A percentile compares a stretch with the other conserved stretches of the same genome.
Evolutionary conservation across 2,888 invertebrate species (phyloP).

Genomic region (Boloria selene): DNA sequence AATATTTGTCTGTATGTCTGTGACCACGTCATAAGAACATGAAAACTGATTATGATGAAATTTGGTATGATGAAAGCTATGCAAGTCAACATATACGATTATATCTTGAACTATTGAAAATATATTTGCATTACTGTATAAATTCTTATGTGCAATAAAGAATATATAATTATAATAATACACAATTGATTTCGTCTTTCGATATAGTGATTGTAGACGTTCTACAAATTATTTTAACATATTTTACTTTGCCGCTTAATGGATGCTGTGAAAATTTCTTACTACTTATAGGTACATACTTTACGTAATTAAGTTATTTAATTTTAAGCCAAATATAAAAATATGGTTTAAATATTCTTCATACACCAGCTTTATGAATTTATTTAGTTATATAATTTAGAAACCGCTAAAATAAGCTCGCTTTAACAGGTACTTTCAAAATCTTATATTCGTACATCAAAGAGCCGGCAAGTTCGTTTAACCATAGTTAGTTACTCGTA

Average conservation of each 20-base stretch:
- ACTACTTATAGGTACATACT: not conserved
- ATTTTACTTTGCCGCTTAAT: constrained; percentile 6
- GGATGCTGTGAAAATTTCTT: not conserved
- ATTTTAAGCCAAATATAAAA: not conserved
- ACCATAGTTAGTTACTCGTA: constrained; percentile 20
- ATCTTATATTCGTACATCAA: constrained; percentile 30
- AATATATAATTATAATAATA: no score
- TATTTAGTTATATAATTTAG: constrained; percentile 16
- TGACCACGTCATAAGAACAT: no score
- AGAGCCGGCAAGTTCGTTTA: constrained; percentile 29
- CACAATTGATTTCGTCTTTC: constrained; percentile 5
- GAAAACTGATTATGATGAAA: not conserved
- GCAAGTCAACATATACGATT: not conserved
- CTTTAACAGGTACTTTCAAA: constrained; percentile 17
- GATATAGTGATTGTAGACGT: constrained; percentile 7
- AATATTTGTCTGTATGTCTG: no score
- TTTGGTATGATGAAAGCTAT: not conserved
- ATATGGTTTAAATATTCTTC: not conserved
- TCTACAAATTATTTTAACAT: constrained; percentile 9
- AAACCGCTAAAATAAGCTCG: constrained; percentile 13
- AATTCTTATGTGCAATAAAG: no score
- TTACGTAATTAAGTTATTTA: not conserved
- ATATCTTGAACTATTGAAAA: not conserved
- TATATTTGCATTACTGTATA: no score
- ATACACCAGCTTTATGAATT: not conserved